Base-by-base conservation (phyloP, 1,140 invertebrate genomes). In the Drosophila pseudoobscura region DNA sequence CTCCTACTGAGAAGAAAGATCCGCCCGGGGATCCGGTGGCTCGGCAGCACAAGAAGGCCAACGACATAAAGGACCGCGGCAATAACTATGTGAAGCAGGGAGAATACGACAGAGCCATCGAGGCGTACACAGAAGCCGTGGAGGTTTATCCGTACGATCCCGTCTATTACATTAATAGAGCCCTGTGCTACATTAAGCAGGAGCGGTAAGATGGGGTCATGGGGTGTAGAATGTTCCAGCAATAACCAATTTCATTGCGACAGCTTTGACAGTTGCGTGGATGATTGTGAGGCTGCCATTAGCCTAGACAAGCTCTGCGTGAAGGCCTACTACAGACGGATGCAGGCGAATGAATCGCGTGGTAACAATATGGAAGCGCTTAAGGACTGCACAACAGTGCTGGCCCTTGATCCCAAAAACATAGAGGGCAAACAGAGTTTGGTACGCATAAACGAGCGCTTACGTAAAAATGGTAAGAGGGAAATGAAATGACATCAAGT, bases 121-220 rank as follows among this genome's bases (percentile, higher is more conserved):
- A 94, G 8, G 95, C 94, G 71, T 99, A 98, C 85, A 95, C 94
- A 24, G 92, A 94, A 80, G 97, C 97, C 9, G 96, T 98, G 47
- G 93, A 94, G 63, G 91, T 94, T 43, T 96, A 96, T 89, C 93
- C 95, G 7, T 93, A 94, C 63, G 97, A 98, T 92, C 94, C 97
- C 6, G 93, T 97, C 6, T 96, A 96, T 82, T 97, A 94, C 89
- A 96, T 96, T 7, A 99, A 99, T 92, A 93, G 98, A 82, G 97
- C 96, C 7, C 93, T 98, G 62, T 98, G 97, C 73, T 94, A 96
- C 75, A 92, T 98, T 9, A 98, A 98, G 91, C 94, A 95, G 77
- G 94, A 97, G 71, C 94, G 95, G 96, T 98, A 66, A 39, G 60
- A 26, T 9, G 13, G 1, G 6, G 6, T 2, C 35, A n/a, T 7